Evolutionary conservation across 2,113 vertebrate genomes (phyloP).

Genomic region (Tapirus terrestris): DNA sequence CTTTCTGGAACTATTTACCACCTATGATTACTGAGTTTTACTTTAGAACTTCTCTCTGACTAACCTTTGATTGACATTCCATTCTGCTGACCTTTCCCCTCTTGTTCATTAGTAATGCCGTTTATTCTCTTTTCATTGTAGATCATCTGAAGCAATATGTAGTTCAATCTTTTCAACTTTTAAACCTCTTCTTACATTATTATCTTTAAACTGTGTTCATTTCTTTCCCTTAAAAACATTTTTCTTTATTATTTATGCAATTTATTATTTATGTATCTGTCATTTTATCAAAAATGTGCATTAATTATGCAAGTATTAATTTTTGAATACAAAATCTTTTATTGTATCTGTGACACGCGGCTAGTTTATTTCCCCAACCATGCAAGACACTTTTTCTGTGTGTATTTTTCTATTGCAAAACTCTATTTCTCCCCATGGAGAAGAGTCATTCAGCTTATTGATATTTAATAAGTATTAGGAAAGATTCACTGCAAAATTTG

Average conservation of each 20-base stretch:
- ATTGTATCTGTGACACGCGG: background rate
- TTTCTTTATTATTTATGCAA: background rate
- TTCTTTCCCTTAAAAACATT: background rate
- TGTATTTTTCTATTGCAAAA: background rate
- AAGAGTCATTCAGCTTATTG: background rate
- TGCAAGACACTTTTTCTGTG: background rate
- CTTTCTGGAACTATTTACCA: background rate
- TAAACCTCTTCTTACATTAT: background rate
- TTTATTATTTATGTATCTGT: background rate
- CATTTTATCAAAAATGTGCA: background rate
- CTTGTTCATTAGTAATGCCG: background rate
- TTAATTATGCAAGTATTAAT: background rate
- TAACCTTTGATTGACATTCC: background rate
- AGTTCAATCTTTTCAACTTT: constrained; percentile 12
- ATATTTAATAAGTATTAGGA: constrained; percentile 22
- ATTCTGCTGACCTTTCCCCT: background rate
- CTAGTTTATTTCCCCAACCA: background rate
- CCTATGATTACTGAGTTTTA: background rate
- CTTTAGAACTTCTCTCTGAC: constrained; percentile 25
- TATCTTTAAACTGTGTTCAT: background rate
- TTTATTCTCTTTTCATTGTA: constrained; percentile 2
- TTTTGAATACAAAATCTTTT: constrained; percentile 32
- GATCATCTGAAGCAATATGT: constrained; percentile 16
- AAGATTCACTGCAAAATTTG: background rate
- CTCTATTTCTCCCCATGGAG: background rate